Percentiles rank a stretch among this genome's conserved stretches.
Conservation (phyloP, 2,113 vertebrate species). For the Neogobius melanostomus region DNA sequence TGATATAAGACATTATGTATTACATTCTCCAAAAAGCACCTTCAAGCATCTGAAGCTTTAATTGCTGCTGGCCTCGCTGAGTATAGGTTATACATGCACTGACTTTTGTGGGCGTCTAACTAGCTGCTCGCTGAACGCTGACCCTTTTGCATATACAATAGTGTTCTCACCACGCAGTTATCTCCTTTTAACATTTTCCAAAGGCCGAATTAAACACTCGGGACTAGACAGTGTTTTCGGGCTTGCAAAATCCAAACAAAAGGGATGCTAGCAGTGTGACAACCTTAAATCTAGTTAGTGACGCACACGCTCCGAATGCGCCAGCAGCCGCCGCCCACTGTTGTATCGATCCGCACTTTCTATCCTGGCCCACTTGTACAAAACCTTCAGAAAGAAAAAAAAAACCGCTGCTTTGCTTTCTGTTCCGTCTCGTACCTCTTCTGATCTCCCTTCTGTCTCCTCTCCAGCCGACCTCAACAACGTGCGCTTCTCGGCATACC, state of each 20-base stretch:
- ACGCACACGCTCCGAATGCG: not conserved
- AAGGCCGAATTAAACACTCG: too few species aligned
- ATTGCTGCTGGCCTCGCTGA: not conserved
- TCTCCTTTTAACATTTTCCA: not conserved
- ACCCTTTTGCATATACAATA: not conserved
- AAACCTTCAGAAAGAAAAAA: not conserved
- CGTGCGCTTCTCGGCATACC: constrained; percentile 95
- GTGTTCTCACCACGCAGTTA: not conserved
- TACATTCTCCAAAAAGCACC: not conserved
- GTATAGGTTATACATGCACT: not conserved
- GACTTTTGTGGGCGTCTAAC: not conserved
- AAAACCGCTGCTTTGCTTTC: not conserved
- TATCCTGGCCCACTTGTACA: not conserved
- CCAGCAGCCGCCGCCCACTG: constrained; percentile 7
- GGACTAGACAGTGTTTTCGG: too few species aligned
- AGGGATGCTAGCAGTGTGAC: not conserved
- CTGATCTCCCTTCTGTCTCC: constrained; percentile 18
- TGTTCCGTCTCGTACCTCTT: not conserved
- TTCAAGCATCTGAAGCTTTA: not conserved
- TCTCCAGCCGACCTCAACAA: constrained; percentile 86
- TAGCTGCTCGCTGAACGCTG: not conserved
- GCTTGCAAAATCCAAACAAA: too few species aligned
- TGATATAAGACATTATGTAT: too few species aligned
- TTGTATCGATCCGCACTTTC: not conserved
- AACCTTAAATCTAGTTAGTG: constrained; percentile 7